Conservation (phyloP, 1,140 invertebrate genomes). For the Melipona quadrifasciata region DNA sequence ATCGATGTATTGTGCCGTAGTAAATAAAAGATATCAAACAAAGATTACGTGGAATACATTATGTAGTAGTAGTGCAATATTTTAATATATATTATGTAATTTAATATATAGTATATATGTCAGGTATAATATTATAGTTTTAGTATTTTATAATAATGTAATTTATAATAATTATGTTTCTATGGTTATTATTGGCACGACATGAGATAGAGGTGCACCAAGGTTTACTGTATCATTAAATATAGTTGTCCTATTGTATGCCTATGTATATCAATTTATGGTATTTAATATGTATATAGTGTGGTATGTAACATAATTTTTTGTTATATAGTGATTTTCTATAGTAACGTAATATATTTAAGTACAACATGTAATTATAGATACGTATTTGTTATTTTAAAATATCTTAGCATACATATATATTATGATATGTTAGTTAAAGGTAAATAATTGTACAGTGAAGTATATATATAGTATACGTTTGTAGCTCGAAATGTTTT, state of each 20-base stretch:
- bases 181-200: neutral
- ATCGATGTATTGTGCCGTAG: constrained; percentile 19
- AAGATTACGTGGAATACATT: neutral
- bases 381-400: neutral
- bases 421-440: neutral
- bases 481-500: neutral
- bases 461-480: neutral
- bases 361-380: neutral
- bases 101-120: neutral
- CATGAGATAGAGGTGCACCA: neutral
- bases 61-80: neutral
- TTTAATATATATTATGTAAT: neutral
- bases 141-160: neutral
- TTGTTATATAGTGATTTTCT: neutral
- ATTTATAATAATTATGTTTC: neutral
- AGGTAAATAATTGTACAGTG: neutral
- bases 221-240: neutral
- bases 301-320: neutral
- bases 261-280: neutral
- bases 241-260: neutral
- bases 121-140: neutral
- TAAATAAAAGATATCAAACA: neutral
- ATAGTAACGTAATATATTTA: neutral
- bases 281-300: neutral
- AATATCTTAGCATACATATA: neutral